A percentile compares a stretch with the other conserved stretches of the same genome.
Conservation (phyloP, 2,888 invertebrate genomes). For the Liopterus haemorrhoidalis region DNA sequence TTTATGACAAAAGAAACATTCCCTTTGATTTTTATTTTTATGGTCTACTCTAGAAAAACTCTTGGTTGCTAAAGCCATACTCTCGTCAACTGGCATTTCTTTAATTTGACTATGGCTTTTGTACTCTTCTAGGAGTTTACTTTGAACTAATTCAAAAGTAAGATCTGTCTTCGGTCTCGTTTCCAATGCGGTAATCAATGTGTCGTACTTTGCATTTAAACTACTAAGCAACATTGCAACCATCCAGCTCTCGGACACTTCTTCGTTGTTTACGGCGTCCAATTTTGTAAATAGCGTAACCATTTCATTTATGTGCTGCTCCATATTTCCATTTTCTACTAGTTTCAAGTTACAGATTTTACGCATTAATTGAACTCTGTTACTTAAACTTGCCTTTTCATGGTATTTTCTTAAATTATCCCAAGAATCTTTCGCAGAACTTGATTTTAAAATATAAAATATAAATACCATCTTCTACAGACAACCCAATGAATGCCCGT, state of each 20-base stretch:
- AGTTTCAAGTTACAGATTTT: slow-evolving; percentile 21
- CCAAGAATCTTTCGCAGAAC: slow-evolving; percentile 17
- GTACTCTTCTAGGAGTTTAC: slow-evolving; percentile 30
- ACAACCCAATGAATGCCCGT: slow-evolving; percentile 15
- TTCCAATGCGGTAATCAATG: slow-evolving; percentile 30
- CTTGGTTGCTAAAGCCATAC: too few relatives aligned
- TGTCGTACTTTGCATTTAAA: slow-evolving; percentile 30
- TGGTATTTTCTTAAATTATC: slow-evolving; percentile 15
- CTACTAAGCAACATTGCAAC: slow-evolving; percentile 31
- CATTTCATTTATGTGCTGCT: slow-evolving; percentile 29
- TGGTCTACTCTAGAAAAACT: too few relatives aligned
- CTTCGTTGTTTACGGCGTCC: slow-evolving; percentile 25
- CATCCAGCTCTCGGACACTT: slow-evolving; percentile 24
- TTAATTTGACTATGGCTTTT: too few relatives aligned
- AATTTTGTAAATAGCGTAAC: slow-evolving; percentile 25
- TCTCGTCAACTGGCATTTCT: too few relatives aligned
- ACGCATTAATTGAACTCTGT: slow-evolving; percentile 17
- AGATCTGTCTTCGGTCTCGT: slow-evolving; percentile 27
- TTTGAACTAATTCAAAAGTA: slow-evolving; percentile 27
- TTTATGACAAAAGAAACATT: too few relatives aligned
- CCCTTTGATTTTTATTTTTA: too few relatives aligned
- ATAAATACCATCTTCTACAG: slow-evolving; percentile 18
- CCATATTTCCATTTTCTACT: slow-evolving; percentile 23
- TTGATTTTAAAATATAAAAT: slow-evolving; percentile 7
- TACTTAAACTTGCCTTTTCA: slow-evolving; percentile 21